A percentile compares a stretch with the other conserved stretches of the same genome.
phyloP scores from a whole-genome alignment of 2,797 vertebrate genomes.

The Dicrostonyx torquatus region DNA sequence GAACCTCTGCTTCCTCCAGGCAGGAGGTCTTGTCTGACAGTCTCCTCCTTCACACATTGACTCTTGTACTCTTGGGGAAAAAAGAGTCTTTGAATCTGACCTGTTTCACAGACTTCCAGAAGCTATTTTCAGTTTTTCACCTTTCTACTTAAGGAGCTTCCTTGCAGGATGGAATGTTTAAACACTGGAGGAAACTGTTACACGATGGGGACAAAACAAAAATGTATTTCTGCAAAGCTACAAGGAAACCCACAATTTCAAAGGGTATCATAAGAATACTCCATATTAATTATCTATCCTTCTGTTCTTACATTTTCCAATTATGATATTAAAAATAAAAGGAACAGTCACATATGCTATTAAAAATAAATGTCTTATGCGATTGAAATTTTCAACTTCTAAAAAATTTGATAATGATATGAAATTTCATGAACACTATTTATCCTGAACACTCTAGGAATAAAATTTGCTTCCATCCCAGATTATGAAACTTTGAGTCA shows the following conservation, averaged over 20 bases:
- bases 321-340: constrained; percentile 1
- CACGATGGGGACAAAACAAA: neutral
- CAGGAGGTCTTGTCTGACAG: neutral
- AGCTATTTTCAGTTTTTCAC: neutral
- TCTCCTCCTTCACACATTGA: neutral
- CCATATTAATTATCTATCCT: neutral
- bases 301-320: neutral
- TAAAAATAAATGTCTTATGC: neutral
- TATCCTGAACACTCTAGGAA: neutral
- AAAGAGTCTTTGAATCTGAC: neutral
- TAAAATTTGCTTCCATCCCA: neutral
- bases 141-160: neutral
- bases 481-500: neutral
- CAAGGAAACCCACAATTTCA: neutral
- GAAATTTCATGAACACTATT: neutral
- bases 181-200: neutral
- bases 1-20: neutral
- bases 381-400: neutral
- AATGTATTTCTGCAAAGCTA: neutral
- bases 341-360: neutral
- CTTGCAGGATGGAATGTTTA: neutral
- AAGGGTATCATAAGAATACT: neutral
- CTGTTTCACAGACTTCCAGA: neutral
- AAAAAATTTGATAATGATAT: neutral
- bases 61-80: neutral